phyloP scores from a whole-genome alignment of 1,140 invertebrate genomes.

The Belonocnema kinseyi region DNA sequence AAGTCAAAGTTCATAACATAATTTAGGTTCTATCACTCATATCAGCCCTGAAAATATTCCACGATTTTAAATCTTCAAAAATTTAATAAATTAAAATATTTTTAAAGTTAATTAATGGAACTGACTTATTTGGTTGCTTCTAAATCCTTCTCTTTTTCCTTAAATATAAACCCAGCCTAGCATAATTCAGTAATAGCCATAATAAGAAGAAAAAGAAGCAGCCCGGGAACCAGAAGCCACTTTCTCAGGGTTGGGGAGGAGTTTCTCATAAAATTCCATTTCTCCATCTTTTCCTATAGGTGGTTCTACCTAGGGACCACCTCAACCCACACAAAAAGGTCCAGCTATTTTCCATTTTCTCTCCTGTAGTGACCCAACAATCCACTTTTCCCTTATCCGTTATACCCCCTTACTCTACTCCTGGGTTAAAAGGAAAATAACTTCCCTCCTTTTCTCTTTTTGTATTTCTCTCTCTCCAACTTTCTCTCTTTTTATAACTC shows the following conservation, averaged over 20 bases:
- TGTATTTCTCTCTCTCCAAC: background rate
- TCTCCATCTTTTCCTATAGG: slow-evolving; percentile 43
- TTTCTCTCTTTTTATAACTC: slow-evolving; percentile 36
- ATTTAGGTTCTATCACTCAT: too few relatives aligned
- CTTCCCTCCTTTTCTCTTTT: slow-evolving; percentile 33
- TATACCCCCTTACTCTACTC: background rate
- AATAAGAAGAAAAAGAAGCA: slow-evolving; percentile 39
- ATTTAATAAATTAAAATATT: background rate
- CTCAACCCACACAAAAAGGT: slow-evolving; percentile 26
- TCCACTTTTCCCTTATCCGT: slow-evolving; percentile 9
- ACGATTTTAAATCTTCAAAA: background rate
- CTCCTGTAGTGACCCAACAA: slow-evolving; percentile 32
- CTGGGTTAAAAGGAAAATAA: background rate
- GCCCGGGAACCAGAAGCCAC: slow-evolving; percentile 18
- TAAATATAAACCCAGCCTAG: slow-evolving; percentile 40
- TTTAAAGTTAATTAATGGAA: slow-evolving; percentile 55
- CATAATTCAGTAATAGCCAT: slow-evolving; percentile 47
- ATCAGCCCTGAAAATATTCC: too few relatives aligned
- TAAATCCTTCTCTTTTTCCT: background rate
- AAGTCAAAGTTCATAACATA: too few relatives aligned
- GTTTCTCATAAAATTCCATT: slow-evolving; percentile 46
- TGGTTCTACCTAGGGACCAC: slow-evolving; percentile 37
- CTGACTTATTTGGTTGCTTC: slow-evolving; percentile 35
- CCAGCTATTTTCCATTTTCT: slow-evolving; percentile 59
- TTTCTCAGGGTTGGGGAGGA: slow-evolving; percentile 36